phyloP scores from a whole-genome alignment of 2,888 invertebrate genomes.

The Rhopalosiphum nymphaeae region DNA sequence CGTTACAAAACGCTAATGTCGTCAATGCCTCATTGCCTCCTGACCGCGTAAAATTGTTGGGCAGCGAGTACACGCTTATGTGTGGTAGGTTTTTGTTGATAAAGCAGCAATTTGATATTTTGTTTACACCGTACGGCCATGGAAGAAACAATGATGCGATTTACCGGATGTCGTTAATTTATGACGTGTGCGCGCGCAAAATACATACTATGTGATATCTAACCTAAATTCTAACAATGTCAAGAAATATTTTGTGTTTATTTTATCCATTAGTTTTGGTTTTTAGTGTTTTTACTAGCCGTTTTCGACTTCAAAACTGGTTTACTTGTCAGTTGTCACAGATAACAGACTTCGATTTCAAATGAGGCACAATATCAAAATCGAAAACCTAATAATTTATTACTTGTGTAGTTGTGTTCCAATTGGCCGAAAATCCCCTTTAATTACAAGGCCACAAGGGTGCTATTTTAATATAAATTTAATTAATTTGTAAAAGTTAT shows the following conservation, averaged over 20 bases:
- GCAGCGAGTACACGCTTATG: background rate
- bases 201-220: background rate
- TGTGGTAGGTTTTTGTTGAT: conserved; percentile 36
- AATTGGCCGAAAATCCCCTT: too few species aligned
- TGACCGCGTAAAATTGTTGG: conserved; percentile 49
- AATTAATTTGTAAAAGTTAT: too few species aligned
- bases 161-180: background rate
- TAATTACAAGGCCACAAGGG: too few species aligned
- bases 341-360: too few species aligned
- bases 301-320: too few species aligned
- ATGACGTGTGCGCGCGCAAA: background rate
- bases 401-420: too few species aligned
- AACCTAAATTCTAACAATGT: background rate
- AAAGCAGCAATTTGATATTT: conserved; percentile 53
- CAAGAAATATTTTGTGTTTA: background rate
- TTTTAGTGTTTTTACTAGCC: too few species aligned
- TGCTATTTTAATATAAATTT: too few species aligned
- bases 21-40: background rate
- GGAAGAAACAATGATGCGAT: conserved; percentile 38
- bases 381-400: too few species aligned
- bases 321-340: too few species aligned
- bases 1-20: conserved; percentile 24
- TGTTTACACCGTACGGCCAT: conserved; percentile 41
- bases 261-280: too few species aligned
- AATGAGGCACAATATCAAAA: too few species aligned